Percentiles rank a stretch among this genome's conserved stretches.
Conservation (phyloP, 1,140 invertebrate genomes). For the Ostrea edulis region DNA sequence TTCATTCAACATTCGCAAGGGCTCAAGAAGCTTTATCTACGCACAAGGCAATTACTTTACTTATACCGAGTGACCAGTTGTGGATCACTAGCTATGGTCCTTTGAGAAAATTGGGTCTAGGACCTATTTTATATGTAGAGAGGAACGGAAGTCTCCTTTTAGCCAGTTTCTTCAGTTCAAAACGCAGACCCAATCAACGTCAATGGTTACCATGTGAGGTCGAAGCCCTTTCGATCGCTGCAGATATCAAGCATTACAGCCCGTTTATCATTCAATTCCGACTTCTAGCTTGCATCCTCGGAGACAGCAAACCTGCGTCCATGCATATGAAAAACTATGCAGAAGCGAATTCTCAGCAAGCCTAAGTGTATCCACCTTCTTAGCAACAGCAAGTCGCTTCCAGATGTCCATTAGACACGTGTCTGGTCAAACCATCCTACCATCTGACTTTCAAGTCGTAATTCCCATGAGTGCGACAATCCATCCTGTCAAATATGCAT, state of each 20-base stretch:
- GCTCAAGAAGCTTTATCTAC: no score
- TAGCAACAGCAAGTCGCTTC: no score
- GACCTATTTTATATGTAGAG: slow-evolving; percentile 57
- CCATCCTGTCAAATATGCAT: slow-evolving; percentile 43
- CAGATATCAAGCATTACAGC: slow-evolving; percentile 63
- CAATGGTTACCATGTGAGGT: no score
- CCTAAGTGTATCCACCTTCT: slow-evolving; percentile 49
- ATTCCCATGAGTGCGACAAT: slow-evolving; percentile 33
- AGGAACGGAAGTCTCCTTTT: slow-evolving; percentile 39
- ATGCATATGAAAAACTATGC: slow-evolving; percentile 60
- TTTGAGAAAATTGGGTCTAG: no score
- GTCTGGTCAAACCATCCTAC: no score
- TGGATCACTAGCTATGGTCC: no score
- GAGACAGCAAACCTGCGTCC: slow-evolving; percentile 65
- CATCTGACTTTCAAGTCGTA: slow-evolving; percentile 29
- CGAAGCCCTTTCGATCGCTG: slow-evolving; percentile 58
- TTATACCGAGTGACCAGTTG: no score
- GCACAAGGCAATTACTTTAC: no score
- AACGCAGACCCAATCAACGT: no score
- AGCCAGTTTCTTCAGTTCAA: slow-evolving; percentile 61
- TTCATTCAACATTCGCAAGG: not conserved
- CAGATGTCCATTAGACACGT: no score
- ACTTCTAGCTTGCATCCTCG: slow-evolving; percentile 53
- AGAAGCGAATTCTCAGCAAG: slow-evolving; percentile 61
- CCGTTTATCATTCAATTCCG: slow-evolving; percentile 61